Evolutionary conservation across 2,113 vertebrate species (phyloP).

Genomic region (Corydoras maculifer): DNA sequence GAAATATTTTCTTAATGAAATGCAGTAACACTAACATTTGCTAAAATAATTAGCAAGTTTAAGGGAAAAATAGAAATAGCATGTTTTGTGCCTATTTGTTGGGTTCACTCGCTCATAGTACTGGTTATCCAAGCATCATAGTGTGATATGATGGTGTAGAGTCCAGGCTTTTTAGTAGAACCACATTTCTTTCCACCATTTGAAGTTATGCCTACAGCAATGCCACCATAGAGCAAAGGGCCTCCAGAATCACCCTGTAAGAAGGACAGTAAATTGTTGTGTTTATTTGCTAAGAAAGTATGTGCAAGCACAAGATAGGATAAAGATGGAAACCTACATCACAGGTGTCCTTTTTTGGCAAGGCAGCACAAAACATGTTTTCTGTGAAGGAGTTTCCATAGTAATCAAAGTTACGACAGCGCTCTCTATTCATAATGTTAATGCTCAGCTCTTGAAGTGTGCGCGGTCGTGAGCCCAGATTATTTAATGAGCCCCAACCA

Average conservation of each 20-base stretch:
- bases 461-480: constrained; percentile 56
- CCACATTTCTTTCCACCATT: constrained; percentile 79
- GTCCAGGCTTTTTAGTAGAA: constrained; percentile 66
- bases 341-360: constrained; percentile 54
- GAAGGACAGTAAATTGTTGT: background rate
- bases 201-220: constrained; percentile 75
- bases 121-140: constrained; percentile 68
- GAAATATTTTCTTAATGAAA: no score
- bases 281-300: no score
- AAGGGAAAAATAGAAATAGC: no score
- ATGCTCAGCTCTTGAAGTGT: constrained; percentile 58
- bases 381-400: constrained; percentile 58
- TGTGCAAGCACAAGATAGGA: background rate
- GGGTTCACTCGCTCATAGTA: constrained; percentile 45
- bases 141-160: constrained; percentile 77
- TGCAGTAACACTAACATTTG: no score
- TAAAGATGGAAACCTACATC: constrained; percentile 52
- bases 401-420: constrained; percentile 56
- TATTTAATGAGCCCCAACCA: constrained; percentile 63
- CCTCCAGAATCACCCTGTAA: constrained; percentile 70
- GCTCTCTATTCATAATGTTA: background rate
- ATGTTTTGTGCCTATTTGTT: no score
- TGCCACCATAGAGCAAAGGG: constrained; percentile 60
- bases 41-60: no score
- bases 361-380: constrained; percentile 67